These are phyloP conservation scores for Amblyopsis hoosieri DNA, from an alignment of 2,797 vertebrate species.

Conservation along the genomic window DNA sequence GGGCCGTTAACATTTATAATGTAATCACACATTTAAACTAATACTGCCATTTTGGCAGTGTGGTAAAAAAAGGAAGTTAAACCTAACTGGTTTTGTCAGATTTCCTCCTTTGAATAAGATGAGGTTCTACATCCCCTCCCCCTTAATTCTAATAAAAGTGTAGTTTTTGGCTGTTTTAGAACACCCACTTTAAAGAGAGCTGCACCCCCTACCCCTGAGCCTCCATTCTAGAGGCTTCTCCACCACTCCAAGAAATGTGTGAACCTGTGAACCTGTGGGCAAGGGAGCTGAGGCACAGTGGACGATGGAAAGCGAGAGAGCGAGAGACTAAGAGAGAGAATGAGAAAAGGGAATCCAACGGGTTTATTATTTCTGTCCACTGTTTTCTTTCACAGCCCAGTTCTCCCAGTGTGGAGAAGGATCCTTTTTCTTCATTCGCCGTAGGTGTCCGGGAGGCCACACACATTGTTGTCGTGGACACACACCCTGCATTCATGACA, in stretches of 20 bases:
- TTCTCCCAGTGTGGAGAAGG: conserved; percentile 60
- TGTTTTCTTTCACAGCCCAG: conserved; percentile 76
- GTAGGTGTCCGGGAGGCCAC: conserved; percentile 68
- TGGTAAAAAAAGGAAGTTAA: too few relatives aligned
- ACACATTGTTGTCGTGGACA: conserved; percentile 44
- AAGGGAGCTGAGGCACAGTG: conserved; percentile 36
- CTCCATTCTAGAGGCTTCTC: conserved; percentile 10
- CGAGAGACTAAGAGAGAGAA: not conserved
- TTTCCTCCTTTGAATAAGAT: too few relatives aligned
- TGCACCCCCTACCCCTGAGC: conserved; percentile 7
- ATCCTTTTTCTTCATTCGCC: conserved; percentile 63
- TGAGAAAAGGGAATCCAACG: conserved; percentile 23
- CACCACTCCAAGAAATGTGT: conserved; percentile 53
- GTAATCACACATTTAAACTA: too few relatives aligned
- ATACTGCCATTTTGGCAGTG: too few relatives aligned
- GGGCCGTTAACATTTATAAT: too few relatives aligned
- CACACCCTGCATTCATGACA: not conserved
- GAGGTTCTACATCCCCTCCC: too few relatives aligned
- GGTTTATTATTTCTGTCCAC: conserved; percentile 71
- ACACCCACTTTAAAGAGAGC: too few relatives aligned
- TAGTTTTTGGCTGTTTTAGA: too few relatives aligned
- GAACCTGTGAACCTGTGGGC: conserved; percentile 47
- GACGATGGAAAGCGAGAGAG: conserved; percentile 22
- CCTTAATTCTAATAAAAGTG: too few relatives aligned
- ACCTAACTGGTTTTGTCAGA: too few relatives aligned